These are phyloP conservation scores for Channa striata DNA, from an alignment of 2,797 vertebrate genomes.

Conservation along the genomic window DNA sequence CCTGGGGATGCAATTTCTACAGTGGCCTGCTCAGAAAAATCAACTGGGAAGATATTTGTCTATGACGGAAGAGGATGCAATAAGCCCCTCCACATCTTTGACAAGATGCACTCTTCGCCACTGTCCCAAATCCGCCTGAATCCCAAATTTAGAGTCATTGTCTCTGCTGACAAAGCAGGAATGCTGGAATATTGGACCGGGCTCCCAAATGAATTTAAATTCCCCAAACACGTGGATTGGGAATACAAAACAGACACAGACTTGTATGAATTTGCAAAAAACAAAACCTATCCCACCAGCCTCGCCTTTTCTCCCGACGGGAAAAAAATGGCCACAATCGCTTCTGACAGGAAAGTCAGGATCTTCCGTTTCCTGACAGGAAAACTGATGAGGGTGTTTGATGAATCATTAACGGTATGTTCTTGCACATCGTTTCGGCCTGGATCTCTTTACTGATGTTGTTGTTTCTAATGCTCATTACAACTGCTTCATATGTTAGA, in stretches of 20 bases:
- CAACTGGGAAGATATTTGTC: slow-evolving; percentile 95
- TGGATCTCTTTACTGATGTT: not conserved
- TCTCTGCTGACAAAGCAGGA: slow-evolving; percentile 95
- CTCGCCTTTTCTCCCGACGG: slow-evolving; percentile 94
- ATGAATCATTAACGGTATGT: slow-evolving; percentile 96
- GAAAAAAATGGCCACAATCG: slow-evolving; percentile 97
- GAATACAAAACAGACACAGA: slow-evolving; percentile 98
- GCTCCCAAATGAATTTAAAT: slow-evolving; percentile 92
- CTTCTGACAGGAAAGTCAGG: slow-evolving; percentile 95
- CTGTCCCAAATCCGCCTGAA: slow-evolving; percentile 94
- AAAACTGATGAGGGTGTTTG: slow-evolving; percentile 97
- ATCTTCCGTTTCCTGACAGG: slow-evolving; percentile 97
- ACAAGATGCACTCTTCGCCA: slow-evolving; percentile 92
- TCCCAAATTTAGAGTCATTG: slow-evolving; percentile 89
- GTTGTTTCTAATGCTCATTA: fast-evolving
- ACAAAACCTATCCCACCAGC: slow-evolving; percentile 94
- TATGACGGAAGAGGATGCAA: slow-evolving; percentile 95
- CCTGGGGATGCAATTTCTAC: slow-evolving; percentile 96
- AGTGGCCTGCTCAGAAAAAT: slow-evolving; percentile 96
- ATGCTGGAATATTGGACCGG: slow-evolving; percentile 99
- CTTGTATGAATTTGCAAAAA: slow-evolving; percentile 97
- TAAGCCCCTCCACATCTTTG: slow-evolving; percentile 90
- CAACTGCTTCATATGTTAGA: slow-evolving; percentile 77
- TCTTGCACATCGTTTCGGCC: not conserved
- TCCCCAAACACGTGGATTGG: slow-evolving; percentile 94